Evolutionary conservation across 2,888 invertebrate genomes (phyloP).

Genomic region (Athetis lepigone): DNA sequence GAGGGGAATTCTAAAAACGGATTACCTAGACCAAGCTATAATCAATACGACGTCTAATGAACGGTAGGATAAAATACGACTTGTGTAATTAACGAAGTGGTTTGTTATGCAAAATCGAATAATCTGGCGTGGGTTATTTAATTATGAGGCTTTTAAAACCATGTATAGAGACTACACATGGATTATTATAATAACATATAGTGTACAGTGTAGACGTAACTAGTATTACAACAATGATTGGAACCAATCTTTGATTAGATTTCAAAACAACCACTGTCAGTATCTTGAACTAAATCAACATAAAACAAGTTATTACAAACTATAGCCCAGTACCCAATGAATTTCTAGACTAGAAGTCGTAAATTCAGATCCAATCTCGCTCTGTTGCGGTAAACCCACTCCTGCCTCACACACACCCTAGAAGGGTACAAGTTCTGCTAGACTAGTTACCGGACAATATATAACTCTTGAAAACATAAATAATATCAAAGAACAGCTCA

Average conservation of each 20-base stretch:
- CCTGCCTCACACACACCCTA: not conserved
- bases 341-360: conserved; percentile 28
- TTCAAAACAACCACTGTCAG: conserved; percentile 2
- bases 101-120: conserved; percentile 9
- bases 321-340: conserved; percentile 15
- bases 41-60: conserved; percentile 47
- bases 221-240: not conserved
- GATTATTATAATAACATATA: no score
- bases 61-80: conserved; percentile 32
- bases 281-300: conserved; percentile 18
- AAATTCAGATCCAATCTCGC: conserved; percentile 47
- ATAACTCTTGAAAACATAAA: conserved; percentile 40
- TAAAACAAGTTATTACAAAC: conserved; percentile 13
- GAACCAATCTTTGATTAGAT: not conserved
- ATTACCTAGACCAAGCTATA: conserved; percentile 45
- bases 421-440: conserved; percentile 3
- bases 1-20: conserved; percentile 47
- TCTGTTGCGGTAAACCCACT: conserved; percentile 21
- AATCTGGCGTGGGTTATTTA: not conserved
- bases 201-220: not conserved
- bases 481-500: conserved; percentile 28
- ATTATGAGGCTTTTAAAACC: not conserved
- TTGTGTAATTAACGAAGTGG: conserved; percentile 31
- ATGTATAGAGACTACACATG: no score
- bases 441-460: not conserved